phyloP scores from a whole-genome alignment of 1,140 invertebrate genomes.

The Drosophila bocqueti region DNA sequence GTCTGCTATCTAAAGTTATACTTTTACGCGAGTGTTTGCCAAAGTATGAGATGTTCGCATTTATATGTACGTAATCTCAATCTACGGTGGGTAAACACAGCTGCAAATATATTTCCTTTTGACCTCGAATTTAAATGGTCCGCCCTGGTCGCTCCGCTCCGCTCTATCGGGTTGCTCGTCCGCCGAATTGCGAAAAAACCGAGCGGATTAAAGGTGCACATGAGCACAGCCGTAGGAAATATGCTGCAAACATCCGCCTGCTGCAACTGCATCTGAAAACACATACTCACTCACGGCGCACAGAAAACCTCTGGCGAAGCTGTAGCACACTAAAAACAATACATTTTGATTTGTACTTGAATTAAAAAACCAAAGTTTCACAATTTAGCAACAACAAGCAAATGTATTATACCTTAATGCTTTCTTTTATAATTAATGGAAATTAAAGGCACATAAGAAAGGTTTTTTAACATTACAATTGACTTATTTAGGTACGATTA shows the following conservation, averaged over 20 bases:
- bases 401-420: too few species aligned
- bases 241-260: conserved; percentile 84
- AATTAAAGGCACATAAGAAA: neutral
- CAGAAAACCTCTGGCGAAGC: conserved; percentile 35
- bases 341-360: neutral
- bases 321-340: conserved; percentile 30
- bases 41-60: conserved; percentile 20
- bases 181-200: conserved; percentile 61
- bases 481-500: neutral
- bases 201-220: conserved; percentile 83
- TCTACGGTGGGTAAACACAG: conserved; percentile 74
- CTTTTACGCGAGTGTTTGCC: conserved; percentile 15
- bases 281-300: conserved; percentile 43
- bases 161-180: conserved; percentile 61
- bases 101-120: conserved; percentile 78
- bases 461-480: neutral
- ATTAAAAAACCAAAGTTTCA: neutral
- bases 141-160: conserved; percentile 48
- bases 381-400: neutral
- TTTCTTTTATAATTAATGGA: neutral
- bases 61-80: conserved; percentile 54
- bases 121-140: conserved; percentile 80
- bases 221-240: conserved; percentile 80
- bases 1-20: conserved; percentile 6
- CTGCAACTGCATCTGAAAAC: conserved; percentile 84